Percentiles rank a stretch among this genome's conserved stretches.
Conservation (phyloP, 2,113 vertebrate species). For the Passer domesticus region DNA sequence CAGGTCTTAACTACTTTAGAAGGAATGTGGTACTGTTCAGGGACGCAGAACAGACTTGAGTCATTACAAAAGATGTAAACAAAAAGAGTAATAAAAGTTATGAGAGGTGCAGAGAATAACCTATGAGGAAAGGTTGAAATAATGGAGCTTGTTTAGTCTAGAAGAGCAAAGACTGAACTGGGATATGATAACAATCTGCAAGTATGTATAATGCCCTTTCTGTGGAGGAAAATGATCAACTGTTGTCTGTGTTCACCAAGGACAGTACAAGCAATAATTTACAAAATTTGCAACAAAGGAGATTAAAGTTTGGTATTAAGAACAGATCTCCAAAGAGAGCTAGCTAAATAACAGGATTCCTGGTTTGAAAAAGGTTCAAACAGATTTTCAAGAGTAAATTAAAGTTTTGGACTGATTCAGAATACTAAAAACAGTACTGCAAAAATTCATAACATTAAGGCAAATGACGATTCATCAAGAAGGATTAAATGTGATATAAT, state of each 20-base stretch:
- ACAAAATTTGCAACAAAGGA: neutral
- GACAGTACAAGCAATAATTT: neutral
- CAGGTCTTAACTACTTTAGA: neutral
- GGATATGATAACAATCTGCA: neutral
- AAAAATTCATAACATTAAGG: neutral
- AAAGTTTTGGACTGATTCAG: neutral
- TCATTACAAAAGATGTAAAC: constrained; percentile 7
- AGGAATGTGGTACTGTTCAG: neutral
- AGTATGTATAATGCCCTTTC: neutral
- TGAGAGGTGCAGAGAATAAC: neutral
- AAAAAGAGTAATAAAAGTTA: constrained; percentile 30
- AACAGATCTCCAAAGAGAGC: neutral
- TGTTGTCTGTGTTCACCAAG: neutral
- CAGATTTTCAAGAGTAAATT: neutral
- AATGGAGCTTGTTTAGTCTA: constrained; percentile 53
- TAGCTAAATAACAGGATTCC: neutral
- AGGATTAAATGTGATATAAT: neutral
- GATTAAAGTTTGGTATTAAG: neutral
- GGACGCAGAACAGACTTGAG: neutral
- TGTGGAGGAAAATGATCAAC: neutral
- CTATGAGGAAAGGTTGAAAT: constrained; percentile 14
- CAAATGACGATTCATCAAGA: neutral
- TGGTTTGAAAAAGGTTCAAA: neutral
- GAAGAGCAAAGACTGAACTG: neutral
- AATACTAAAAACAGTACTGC: neutral